A percentile compares a stretch with the other conserved stretches of the same genome.
Conservation (phyloP, 2,888 invertebrate genomes). For the Trachelus tabidus region DNA sequence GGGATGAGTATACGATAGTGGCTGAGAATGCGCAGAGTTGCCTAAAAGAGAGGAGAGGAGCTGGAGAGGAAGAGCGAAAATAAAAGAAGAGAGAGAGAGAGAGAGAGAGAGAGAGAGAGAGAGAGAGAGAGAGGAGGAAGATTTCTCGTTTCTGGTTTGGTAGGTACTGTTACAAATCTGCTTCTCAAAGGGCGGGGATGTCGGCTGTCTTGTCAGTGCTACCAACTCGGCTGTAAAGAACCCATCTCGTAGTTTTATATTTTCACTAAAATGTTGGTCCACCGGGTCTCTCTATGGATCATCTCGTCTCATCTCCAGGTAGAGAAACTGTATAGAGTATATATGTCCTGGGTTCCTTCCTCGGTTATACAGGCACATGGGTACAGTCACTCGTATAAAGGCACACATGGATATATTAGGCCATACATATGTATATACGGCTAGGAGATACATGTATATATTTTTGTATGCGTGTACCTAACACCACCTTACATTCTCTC, state of each 20-base stretch:
- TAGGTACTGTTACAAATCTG: slow-evolving; percentile 49
- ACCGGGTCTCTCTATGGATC: slow-evolving; percentile 38
- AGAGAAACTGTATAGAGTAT: background rate
- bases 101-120: background rate
- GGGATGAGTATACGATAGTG: slow-evolving; percentile 33
- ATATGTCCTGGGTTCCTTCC: too few species aligned
- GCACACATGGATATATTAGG: too few species aligned
- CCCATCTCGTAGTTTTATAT: slow-evolving; percentile 54
- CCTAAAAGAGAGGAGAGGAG: slow-evolving; percentile 31
- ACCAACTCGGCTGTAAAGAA: slow-evolving; percentile 58
- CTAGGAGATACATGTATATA: too few species aligned
- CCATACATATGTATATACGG: too few species aligned
- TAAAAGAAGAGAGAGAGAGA: background rate
- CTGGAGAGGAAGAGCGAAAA: background rate
- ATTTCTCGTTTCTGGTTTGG: slow-evolving; percentile 39
- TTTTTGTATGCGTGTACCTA: background rate
- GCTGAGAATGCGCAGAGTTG: slow-evolving; percentile 22
- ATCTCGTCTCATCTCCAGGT: slow-evolving; percentile 35
- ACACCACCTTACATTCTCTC: background rate
- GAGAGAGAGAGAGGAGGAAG: background rate
- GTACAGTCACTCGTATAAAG: too few species aligned
- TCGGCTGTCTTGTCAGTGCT: slow-evolving; percentile 61
- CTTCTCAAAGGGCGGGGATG: slow-evolving; percentile 53
- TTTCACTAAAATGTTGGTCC: slow-evolving; percentile 38
- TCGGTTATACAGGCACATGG: too few species aligned